Percentiles rank a stretch among this genome's conserved stretches.
phyloP scores from a whole-genome alignment of 2,888 invertebrate species.

The Heteromyza rotundicornis region DNA sequence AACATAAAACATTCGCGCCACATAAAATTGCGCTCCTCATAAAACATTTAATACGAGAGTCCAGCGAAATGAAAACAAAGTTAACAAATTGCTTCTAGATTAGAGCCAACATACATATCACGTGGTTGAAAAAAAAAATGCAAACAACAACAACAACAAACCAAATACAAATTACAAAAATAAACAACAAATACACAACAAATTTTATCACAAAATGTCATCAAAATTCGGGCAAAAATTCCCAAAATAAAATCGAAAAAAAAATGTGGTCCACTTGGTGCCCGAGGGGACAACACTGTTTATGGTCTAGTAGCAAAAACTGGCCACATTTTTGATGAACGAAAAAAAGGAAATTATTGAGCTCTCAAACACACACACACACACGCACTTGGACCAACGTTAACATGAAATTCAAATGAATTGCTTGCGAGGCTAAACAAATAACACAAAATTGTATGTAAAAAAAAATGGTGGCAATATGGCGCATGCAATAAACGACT shows the following conservation, averaged over 20 bases:
- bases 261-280: too few relatives aligned
- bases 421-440: too few relatives aligned
- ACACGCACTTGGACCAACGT: neutral
- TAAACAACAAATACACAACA: too few relatives aligned
- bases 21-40: neutral
- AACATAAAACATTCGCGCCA: neutral
- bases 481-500: too few relatives aligned
- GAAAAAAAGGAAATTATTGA: neutral
- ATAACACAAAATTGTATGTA: too few relatives aligned
- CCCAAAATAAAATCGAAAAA: neutral
- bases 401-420: neutral
- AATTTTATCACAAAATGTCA: neutral
- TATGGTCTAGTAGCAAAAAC: too few relatives aligned
- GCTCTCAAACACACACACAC: neutral
- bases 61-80: neutral
- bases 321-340: too few relatives aligned
- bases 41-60: neutral
- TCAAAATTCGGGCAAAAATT: neutral
- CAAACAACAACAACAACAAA: neutral
- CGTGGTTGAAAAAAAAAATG: neutral
- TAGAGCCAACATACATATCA: neutral
- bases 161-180: neutral
- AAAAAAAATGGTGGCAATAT: neutral
- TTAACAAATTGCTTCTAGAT: neutral
- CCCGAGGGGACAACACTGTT: too few relatives aligned